A percentile compares a stretch with the other conserved stretches of the same genome.
phyloP scores from a whole-genome alignment of 2,113 vertebrate species.

The Pedionomus torquatus region DNA sequence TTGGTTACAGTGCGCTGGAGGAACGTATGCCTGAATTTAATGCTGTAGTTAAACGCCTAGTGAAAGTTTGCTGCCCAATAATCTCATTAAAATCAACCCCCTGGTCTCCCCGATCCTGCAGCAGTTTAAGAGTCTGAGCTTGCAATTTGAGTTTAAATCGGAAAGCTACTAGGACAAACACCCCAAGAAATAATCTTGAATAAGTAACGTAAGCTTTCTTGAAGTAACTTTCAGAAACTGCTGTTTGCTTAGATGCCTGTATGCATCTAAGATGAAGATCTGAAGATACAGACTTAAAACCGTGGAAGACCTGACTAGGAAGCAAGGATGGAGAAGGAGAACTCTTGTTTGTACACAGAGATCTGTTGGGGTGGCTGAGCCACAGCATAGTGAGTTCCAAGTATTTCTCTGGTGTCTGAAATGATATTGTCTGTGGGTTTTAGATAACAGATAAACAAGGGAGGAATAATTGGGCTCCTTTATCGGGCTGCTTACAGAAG shows the following conservation, averaged over 20 bases:
- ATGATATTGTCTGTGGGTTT: neutral
- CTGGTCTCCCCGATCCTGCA: neutral
- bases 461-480: constrained; percentile 4
- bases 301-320: neutral
- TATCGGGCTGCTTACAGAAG: constrained; percentile 34
- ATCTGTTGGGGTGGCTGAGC: neutral
- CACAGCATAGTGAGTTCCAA: neutral
- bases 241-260: neutral
- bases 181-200: neutral
- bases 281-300: neutral
- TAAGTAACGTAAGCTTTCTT: neutral
- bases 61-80: neutral
- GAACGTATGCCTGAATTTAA: neutral
- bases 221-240: neutral
- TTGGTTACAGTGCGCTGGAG: neutral
- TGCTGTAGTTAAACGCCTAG: neutral
- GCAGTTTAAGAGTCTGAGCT: neutral
- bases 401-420: neutral
- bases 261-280: no score
- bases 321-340: neutral
- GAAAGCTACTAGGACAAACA: neutral
- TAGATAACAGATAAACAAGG: neutral
- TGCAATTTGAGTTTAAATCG: neutral
- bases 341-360: neutral
- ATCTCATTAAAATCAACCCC: neutral